Conservation (phyloP, 2,888 invertebrate species). For the Ferrisia virgata region DNA sequence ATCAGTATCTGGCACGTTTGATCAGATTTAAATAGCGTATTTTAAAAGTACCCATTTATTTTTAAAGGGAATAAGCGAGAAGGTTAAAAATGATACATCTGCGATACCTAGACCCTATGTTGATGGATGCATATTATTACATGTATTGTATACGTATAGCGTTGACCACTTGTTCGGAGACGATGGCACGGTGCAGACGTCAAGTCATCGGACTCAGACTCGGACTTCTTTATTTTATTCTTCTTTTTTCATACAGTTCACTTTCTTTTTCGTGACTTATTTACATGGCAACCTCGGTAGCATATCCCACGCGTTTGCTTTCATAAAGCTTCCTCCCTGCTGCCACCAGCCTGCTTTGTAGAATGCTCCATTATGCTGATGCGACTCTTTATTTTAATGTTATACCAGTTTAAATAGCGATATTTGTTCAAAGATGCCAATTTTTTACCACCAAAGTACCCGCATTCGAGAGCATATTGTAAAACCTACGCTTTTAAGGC, state of each 20-base stretch:
- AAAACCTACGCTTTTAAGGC: not conserved
- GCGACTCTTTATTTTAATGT: not conserved
- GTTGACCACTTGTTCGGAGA: too few species aligned
- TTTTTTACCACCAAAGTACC: not conserved
- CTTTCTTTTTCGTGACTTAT: slow-evolving; percentile 33
- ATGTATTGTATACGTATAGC: not conserved
- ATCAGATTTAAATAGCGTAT: not conserved
- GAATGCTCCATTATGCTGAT: slow-evolving; percentile 6
- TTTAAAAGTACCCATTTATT: not conserved
- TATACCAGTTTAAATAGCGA: not conserved
- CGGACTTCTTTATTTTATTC: slow-evolving; percentile 12
- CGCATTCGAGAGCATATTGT: not conserved
- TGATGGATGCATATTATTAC: too few species aligned
- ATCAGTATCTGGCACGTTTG: not conserved
- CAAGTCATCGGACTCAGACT: not conserved
- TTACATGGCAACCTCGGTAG: slow-evolving; percentile 27
- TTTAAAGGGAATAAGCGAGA: not conserved
- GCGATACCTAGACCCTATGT: too few species aligned
- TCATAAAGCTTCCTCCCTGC: not conserved
- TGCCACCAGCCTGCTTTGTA: not conserved
- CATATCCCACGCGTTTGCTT: slow-evolving; percentile 26
- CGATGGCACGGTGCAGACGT: not conserved
- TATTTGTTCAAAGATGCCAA: not conserved
- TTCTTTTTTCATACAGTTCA: slow-evolving; percentile 12
- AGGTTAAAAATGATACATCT: not conserved